Conservation (phyloP, 2,888 invertebrate genomes). For the Allolobophora icterica region DNA sequence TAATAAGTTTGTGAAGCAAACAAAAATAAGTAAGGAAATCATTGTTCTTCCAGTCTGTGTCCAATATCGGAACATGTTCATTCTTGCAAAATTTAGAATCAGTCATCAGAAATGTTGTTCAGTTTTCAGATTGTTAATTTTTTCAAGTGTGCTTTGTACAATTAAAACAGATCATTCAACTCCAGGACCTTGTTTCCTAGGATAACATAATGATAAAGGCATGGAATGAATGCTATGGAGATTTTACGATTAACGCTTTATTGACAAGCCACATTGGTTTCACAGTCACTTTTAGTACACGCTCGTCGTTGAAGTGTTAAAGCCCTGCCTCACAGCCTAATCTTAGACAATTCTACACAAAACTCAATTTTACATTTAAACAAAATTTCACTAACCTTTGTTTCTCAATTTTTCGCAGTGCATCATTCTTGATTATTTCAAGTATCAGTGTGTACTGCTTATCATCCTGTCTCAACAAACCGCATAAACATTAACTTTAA, state of each 20-base stretch:
- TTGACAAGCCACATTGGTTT: no score
- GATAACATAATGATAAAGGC: neutral
- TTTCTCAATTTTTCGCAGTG: conserved; percentile 77
- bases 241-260: no score
- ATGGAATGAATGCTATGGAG: neutral
- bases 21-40: neutral
- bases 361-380: neutral
- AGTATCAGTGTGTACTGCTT: conserved; percentile 71
- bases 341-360: neutral
- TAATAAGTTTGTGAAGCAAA: neutral
- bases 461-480: conserved; percentile 68
- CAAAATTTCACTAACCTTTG: conserved; percentile 66
- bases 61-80: neutral
- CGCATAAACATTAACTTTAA: neutral
- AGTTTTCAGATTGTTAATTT: neutral
- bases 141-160: neutral
- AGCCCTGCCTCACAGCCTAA: neutral
- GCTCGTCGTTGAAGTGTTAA: no score
- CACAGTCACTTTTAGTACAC: no score
- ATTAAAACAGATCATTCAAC: neutral
- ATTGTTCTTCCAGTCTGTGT: conserved; percentile 2
- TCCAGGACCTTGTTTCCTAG: no score
- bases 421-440: conserved; percentile 80
- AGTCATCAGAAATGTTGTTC: neutral
- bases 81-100: neutral